Evolutionary conservation across 2,888 invertebrate genomes (phyloP).

Genomic region (Steinernema hermaphroditum): DNA sequence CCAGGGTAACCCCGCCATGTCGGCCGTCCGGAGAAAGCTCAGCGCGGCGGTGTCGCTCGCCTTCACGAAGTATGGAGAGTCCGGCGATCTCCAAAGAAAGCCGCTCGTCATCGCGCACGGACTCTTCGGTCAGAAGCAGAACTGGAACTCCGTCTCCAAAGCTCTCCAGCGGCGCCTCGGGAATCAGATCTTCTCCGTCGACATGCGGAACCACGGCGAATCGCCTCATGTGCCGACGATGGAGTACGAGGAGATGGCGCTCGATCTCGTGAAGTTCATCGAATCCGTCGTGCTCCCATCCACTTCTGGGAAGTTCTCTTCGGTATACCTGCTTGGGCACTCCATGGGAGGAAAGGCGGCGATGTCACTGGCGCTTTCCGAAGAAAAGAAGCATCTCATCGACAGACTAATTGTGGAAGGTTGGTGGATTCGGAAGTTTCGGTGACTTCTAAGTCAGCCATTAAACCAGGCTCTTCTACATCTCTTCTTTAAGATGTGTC

Average conservation of each 20-base stretch:
- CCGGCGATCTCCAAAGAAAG: slow-evolving; percentile 30
- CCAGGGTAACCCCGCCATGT: background rate
- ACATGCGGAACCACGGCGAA: slow-evolving; percentile 92
- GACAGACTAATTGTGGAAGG: slow-evolving; percentile 44
- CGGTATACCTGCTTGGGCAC: slow-evolving; percentile 52
- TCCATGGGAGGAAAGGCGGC: slow-evolving; percentile 64
- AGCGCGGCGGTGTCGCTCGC: slow-evolving; percentile 34
- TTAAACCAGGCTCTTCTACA: too few species aligned
- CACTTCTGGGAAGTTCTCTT: slow-evolving; percentile 28
- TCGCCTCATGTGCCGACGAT: slow-evolving; percentile 80
- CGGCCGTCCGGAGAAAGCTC: background rate
- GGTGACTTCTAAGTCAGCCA: too few species aligned
- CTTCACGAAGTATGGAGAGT: slow-evolving; percentile 34
- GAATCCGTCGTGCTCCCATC: slow-evolving; percentile 44
- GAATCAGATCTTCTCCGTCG: slow-evolving; percentile 76
- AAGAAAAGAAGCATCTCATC: slow-evolving; percentile 31
- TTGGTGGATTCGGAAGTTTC: slow-evolving; percentile 34
- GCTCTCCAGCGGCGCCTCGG: slow-evolving; percentile 67
- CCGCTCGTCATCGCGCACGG: slow-evolving; percentile 86
- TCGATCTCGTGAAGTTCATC: slow-evolving; percentile 74
- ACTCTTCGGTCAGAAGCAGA: slow-evolving; percentile 81
- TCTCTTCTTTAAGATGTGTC: slow-evolving; percentile 51
- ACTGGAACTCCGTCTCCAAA: slow-evolving; percentile 83
- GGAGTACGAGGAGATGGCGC: slow-evolving; percentile 77
- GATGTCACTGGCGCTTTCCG: slow-evolving; percentile 51